Evolutionary conservation across 1,140 invertebrate species (phyloP).

Genomic region (Diorhabda carinulata): DNA sequence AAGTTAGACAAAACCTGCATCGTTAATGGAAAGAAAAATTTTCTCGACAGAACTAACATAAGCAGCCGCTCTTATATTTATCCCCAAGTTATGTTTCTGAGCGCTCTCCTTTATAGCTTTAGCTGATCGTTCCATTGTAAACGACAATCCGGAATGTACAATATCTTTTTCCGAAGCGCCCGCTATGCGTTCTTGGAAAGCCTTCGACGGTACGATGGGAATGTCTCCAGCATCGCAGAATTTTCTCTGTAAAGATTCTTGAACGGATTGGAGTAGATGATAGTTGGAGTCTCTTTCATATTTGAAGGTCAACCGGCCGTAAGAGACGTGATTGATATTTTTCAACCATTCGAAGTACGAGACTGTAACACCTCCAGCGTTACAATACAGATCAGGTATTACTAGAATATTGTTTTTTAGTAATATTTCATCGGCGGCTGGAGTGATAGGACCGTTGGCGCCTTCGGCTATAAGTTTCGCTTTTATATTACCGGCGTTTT

Average conservation of each 20-base stretch:
- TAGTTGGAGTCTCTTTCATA: conserved; percentile 99
- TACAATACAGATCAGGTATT: conserved; percentile 95
- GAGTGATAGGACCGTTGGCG: conserved; percentile 97
- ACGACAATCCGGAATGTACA: conserved; percentile 97
- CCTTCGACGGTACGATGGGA: conserved; percentile 89
- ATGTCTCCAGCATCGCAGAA: conserved; percentile 95
- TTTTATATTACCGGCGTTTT: conserved; percentile 88
- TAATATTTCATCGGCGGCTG: conserved; percentile 93
- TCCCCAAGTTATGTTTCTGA: conserved; percentile 78
- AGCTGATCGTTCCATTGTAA: conserved; percentile 96
- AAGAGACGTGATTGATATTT: conserved; percentile 99
- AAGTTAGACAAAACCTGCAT: conserved; percentile 90
- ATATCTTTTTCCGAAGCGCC: conserved; percentile 99
- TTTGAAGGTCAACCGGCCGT: conserved; percentile 97
- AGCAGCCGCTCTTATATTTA: conserved; percentile 82
- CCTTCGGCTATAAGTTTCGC: conserved; percentile 97
- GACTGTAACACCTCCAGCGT: conserved; percentile 98
- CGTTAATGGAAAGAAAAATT: conserved; percentile 90
- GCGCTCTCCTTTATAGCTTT: conserved; percentile 74
- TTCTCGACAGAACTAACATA: conserved; percentile 86
- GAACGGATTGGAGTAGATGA: conserved; percentile 94
- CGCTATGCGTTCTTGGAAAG: conserved; percentile 94
- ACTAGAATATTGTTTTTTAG: conserved; percentile 92
- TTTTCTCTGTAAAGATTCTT: conserved; percentile 93
- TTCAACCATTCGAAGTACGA: conserved; percentile 99